Percentiles rank a stretch among this genome's conserved stretches.
These are phyloP conservation scores for Clarias macrocephalus DNA, from an alignment of 2,113 vertebrate genomes.

Conservation along the genomic window DNA sequence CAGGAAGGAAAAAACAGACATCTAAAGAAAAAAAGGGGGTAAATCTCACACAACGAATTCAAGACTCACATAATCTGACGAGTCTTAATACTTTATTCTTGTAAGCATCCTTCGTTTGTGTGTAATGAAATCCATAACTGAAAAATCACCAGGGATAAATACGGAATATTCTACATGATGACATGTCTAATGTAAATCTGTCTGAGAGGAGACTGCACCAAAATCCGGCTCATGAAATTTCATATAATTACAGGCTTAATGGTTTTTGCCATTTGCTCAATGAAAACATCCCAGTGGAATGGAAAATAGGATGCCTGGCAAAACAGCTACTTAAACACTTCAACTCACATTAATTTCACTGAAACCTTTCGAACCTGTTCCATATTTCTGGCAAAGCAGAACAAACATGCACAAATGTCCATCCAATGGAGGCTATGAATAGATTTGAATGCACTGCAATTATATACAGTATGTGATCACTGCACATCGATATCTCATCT, in stretches of 20 bases:
- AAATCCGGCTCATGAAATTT: neutral
- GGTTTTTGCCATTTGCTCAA: constrained; percentile 25
- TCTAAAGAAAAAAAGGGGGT: constrained; percentile 1
- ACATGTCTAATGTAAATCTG: constrained; percentile 4
- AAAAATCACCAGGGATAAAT: neutral
- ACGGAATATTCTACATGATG: neutral
- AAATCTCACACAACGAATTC: neutral
- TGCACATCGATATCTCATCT: neutral
- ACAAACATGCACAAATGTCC: neutral
- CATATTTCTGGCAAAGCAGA: neutral
- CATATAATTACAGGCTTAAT: constrained; percentile 10
- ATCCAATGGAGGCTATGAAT: neutral
- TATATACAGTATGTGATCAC: neutral
- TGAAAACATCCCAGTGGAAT: constrained; percentile 21
- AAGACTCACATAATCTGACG: constrained; percentile 15
- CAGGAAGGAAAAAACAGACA: neutral
- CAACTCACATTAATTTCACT: neutral
- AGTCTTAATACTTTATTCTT: neutral
- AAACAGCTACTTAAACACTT: neutral
- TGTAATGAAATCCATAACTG: constrained; percentile 7
- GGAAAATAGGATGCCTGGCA: neutral
- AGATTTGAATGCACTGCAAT: neutral
- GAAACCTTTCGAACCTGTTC: neutral
- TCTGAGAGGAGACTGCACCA: neutral
- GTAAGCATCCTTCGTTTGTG: neutral